Conservation (phyloP, 2,113 vertebrate genomes). For the Sminthopsis crassicaudata region DNA sequence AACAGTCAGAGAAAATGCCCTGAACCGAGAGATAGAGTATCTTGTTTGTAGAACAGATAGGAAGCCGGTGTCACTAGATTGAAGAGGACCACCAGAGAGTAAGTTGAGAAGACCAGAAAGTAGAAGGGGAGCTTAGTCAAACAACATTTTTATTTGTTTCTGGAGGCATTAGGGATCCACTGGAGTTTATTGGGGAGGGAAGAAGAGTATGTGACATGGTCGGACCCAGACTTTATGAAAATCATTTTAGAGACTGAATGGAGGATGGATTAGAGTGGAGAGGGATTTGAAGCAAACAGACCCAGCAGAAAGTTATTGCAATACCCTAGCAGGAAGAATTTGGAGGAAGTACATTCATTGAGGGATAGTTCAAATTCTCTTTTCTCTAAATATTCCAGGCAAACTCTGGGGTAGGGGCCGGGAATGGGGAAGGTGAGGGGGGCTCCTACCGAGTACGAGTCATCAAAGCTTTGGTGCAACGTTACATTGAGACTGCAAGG, state of each 20-base stretch:
- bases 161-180: not conserved
- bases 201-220: not conserved
- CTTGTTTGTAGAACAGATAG: not conserved
- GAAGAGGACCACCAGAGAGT: not conserved
- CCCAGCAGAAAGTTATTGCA: not conserved
- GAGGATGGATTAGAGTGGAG: not conserved
- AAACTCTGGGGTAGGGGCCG: conserved; percentile 64
- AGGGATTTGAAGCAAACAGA: not conserved
- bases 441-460: conserved; percentile 89
- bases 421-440: conserved; percentile 58
- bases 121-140: not conserved
- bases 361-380: not conserved
- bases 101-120: not conserved
- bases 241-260: not conserved
- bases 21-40: not conserved
- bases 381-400: conserved; percentile 56
- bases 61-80: not conserved
- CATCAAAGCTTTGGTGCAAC: conserved; percentile 90
- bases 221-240: not conserved
- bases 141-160: not conserved
- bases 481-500: conserved; percentile 91
- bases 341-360: not conserved
- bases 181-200: not conserved
- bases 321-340: not conserved
- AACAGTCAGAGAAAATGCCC: not conserved